These are phyloP conservation scores for Cassiopea andromeda DNA, from an alignment of 30 jellyfish, hydroid and myxozoan genomes.

Conservation along the genomic window DNA sequence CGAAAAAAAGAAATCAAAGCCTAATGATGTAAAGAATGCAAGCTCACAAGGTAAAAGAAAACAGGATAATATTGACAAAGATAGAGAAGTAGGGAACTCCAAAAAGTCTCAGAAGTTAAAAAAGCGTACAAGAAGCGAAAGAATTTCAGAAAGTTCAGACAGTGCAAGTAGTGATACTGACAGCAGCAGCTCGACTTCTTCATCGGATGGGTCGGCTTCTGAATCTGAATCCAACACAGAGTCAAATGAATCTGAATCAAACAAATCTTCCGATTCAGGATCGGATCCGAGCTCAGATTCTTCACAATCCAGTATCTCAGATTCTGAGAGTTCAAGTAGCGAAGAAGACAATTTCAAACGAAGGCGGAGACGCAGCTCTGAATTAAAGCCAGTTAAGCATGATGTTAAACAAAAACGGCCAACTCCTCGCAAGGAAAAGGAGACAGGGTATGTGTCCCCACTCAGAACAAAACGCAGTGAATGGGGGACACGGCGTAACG, in stretches of 20 bases:
- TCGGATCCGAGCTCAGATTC: conserved; percentile 63
- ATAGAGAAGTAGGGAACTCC: background rate
- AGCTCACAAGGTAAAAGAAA: background rate
- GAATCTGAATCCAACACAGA: conserved; percentile 48
- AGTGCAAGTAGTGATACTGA: conserved; percentile 20
- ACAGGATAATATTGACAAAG: background rate
- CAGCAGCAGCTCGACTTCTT: conserved; percentile 46
- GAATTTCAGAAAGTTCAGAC: conserved; percentile 21
- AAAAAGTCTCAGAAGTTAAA: conserved; percentile 5
- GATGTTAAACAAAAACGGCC: background rate
- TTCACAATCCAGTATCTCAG: conserved; percentile 35
- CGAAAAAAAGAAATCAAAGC: background rate
- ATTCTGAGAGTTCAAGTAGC: conserved; percentile 53
- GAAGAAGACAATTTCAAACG: conserved; percentile 64
- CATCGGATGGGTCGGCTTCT: conserved; percentile 32
- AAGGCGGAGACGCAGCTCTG: conserved; percentile 40
- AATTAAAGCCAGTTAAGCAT: background rate
- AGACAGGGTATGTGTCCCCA: conserved; percentile 35
- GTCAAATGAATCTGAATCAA: conserved; percentile 30
- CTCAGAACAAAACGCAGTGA: conserved; percentile 36
- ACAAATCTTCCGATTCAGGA: conserved; percentile 41
- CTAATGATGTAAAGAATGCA: background rate
- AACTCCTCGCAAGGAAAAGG: conserved; percentile 23
- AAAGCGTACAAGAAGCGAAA: background rate
- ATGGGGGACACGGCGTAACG: conserved; percentile 31